Evolutionary conservation across 2,797 vertebrate species (phyloP).

Genomic region (Spea hammondii): DNA sequence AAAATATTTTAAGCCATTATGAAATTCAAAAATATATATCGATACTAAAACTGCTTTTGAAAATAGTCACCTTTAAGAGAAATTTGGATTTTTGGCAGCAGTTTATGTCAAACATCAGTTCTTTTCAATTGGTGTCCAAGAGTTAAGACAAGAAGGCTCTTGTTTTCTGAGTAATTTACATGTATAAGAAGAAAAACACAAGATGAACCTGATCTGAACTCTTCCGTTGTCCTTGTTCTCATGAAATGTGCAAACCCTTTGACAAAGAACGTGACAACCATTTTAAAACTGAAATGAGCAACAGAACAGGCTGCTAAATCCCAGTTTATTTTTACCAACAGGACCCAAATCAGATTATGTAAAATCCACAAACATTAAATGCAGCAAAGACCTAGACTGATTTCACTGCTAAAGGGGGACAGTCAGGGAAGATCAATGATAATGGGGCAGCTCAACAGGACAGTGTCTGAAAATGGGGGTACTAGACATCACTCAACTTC

Average conservation of each 20-base stretch:
- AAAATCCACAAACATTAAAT: too few relatives aligned
- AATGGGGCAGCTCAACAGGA: too few relatives aligned
- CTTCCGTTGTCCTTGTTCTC: background rate
- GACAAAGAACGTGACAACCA: background rate
- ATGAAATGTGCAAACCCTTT: background rate
- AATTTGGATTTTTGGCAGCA: background rate
- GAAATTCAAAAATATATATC: background rate
- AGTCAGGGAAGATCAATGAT: too few relatives aligned
- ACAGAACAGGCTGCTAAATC: too few relatives aligned
- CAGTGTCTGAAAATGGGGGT: too few relatives aligned
- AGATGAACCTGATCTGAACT: slow-evolving; percentile 14
- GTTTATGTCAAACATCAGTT: background rate
- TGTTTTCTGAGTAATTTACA: slow-evolving; percentile 18
- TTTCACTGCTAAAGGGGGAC: too few relatives aligned
- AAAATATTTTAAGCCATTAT: background rate
- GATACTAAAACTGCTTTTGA: too few relatives aligned
- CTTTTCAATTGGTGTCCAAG: background rate
- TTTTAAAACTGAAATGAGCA: background rate
- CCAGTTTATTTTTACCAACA: background rate
- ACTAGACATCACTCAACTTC: too few relatives aligned
- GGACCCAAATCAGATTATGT: too few relatives aligned
- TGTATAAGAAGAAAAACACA: slow-evolving; percentile 13
- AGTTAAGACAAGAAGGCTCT: slow-evolving; percentile 1
- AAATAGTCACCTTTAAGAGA: background rate
- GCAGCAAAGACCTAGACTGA: too few relatives aligned